Evolutionary conservation across 2,113 vertebrate species (phyloP).

Genomic region (Vidua macroura): DNA sequence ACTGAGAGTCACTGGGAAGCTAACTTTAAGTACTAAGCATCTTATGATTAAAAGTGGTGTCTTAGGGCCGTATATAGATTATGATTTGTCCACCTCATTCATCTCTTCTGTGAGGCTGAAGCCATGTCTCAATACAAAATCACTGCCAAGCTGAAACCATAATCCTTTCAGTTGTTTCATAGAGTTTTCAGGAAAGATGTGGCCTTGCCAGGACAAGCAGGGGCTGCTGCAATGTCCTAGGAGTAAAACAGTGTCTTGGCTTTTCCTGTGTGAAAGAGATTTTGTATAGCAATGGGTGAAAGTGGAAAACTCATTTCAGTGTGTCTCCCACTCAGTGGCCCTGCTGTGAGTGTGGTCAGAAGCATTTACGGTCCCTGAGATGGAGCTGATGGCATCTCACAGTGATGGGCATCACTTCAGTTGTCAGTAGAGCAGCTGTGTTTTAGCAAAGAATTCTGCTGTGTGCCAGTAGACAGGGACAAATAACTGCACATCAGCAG

Average conservation of each 20-base stretch:
- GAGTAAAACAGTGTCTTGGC: not conserved
- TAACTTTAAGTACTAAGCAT: not conserved
- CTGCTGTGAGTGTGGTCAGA: not conserved
- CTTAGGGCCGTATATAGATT: not conserved
- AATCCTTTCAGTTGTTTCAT: not conserved
- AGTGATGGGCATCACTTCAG: not conserved
- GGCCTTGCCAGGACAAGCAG: not conserved
- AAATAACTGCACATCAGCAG: not conserved
- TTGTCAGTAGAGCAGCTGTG: not conserved
- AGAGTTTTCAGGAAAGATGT: not conserved
- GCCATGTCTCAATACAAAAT: not conserved
- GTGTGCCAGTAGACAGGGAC: not conserved
- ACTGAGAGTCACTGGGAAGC: not conserved
- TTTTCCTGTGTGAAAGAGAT: not conserved
- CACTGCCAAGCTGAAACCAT: not conserved
- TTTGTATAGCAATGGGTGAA: not conserved
- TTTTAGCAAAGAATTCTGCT: not conserved
- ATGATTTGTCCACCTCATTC: not conserved
- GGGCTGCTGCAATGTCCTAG: not conserved
- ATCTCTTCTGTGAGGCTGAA: not conserved
- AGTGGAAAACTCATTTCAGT: not conserved
- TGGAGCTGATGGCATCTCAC: not conserved
- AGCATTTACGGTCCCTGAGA: not conserved
- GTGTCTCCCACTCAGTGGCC: not conserved
- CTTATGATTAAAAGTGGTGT: not conserved